phyloP scores from a whole-genome alignment of 1,140 invertebrate genomes.

The Neotoxoptera formosana region DNA sequence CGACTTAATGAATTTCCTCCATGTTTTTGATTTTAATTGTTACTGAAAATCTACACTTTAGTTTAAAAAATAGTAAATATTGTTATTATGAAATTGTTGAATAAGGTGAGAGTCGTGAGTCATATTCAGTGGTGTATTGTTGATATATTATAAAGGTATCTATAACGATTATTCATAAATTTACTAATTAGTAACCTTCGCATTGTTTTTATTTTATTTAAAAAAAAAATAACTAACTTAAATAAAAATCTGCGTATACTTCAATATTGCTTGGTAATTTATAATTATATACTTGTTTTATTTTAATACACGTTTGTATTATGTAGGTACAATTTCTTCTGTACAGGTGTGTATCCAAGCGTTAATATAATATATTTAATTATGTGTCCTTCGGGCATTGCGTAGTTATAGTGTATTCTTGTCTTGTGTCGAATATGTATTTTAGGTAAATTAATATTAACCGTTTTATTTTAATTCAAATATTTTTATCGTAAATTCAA shows the following conservation, averaged over 20 bases:
- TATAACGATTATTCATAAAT: no score
- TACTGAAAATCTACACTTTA: background rate
- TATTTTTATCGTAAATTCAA: background rate
- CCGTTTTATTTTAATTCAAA: background rate
- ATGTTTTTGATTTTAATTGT: background rate
- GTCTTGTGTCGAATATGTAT: background rate
- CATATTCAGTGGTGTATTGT: background rate
- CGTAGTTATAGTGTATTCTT: background rate
- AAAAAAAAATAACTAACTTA: background rate
- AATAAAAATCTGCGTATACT: background rate
- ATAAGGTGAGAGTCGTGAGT: background rate
- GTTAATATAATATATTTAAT: constrained; percentile 16
- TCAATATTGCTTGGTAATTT: background rate
- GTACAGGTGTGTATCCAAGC: background rate
- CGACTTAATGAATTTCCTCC: background rate
- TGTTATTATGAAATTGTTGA: background rate
- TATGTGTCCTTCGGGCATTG: background rate
- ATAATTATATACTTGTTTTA: background rate
- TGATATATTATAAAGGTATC: background rate
- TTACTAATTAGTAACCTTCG: background rate
- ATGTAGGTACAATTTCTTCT: background rate
- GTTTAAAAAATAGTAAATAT: background rate
- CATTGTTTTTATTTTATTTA: background rate
- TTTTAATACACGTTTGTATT: background rate
- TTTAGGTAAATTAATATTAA: background rate